These are phyloP conservation scores for Semnopithecus entellus DNA, from an alignment of 2,113 vertebrate genomes.

Conservation along the genomic window DNA sequence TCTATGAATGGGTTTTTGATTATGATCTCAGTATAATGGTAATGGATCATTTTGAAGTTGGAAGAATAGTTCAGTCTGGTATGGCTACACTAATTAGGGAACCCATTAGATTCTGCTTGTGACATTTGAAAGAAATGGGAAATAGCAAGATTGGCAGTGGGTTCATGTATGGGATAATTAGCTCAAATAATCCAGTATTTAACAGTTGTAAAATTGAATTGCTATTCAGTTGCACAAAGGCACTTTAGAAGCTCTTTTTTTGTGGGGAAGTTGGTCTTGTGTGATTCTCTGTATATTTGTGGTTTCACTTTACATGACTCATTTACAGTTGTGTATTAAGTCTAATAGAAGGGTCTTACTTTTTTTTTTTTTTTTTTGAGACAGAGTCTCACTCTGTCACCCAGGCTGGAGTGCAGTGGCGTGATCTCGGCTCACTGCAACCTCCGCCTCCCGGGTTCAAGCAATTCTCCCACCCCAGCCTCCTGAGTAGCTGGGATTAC, in stretches of 20 bases:
- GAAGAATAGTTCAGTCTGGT: background rate
- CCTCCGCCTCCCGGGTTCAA: too few relatives aligned
- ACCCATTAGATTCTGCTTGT: background rate
- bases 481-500: too few relatives aligned
- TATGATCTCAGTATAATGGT: background rate
- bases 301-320: constrained; percentile 13
- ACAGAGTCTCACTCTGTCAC: too few relatives aligned
- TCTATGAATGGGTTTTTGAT: background rate
- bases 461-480: too few relatives aligned
- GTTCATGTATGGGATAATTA: background rate
- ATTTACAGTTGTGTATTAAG: background rate
- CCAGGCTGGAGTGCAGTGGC: too few relatives aligned
- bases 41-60: background rate
- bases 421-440: too few relatives aligned
- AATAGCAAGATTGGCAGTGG: background rate
- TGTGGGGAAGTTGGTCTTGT: background rate
- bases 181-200: background rate
- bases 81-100: background rate
- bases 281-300: background rate
- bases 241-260: background rate
- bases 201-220: background rate
- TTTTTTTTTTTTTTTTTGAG: too few relatives aligned
- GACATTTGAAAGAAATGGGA: background rate
- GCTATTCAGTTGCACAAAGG: background rate
- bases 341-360: background rate